Evolutionary conservation across 1,140 invertebrate genomes (phyloP), one percentile per base, ranked within the genome.

Genomic region (Pararge aegeria): DNA sequence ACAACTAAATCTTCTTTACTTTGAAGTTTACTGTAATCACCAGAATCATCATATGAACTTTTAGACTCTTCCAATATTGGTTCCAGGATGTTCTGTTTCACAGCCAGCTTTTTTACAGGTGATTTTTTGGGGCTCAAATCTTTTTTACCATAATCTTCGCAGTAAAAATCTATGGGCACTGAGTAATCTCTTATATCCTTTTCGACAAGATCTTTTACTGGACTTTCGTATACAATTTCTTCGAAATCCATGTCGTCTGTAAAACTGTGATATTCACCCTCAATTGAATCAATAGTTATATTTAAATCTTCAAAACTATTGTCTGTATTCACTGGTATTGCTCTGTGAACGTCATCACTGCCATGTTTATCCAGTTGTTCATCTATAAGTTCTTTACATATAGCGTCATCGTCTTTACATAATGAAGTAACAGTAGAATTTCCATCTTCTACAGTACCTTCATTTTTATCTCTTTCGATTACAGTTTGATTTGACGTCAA

Each of bases 101-200:
- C 10, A 51, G 78, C 65, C 16, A 54, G 48, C 4, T 40, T 53
- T 56, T 85, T 86, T 10, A 68, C 52, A 0, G 82, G 79, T 0
- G 80, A 84, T 58, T 74, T 72, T 34, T 69, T 79, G 0, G 68
- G 68, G 37, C 75, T 79, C 2, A 18, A 52, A 1, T 72, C 68
- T 46, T 66, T 78, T 21, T 64, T 75, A n/a, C 40, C 46, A 54
- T 78, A 90, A 52, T 88, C 87, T 1, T 86, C 79, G 46, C 76
- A 88, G 52, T 90, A 90, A 20, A 78, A 74, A 34, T 87, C 69
- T 16, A 90, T 85, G 0, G 87, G 86, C 6, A 90, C 78, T 0
- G 89, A 84, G 61, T 90, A 90, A 60, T 90, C 83, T 49, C 89
- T 78, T 27, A 90, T 89, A 42, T 90, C 89, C 73, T 90, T 90